phyloP scores from a whole-genome alignment of 2,113 vertebrate species.

The Ameiurus melas region DNA sequence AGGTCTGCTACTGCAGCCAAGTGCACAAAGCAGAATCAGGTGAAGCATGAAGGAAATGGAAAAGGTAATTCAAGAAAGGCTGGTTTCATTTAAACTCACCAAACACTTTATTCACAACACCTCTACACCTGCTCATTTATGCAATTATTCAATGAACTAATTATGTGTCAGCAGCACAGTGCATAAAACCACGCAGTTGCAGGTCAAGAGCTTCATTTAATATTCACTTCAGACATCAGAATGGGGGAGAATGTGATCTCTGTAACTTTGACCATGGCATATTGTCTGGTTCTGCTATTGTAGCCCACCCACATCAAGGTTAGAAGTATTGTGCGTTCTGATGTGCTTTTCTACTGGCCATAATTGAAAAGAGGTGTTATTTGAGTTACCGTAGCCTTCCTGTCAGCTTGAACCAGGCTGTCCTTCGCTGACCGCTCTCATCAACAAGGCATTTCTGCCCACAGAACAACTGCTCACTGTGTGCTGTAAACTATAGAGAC shows the following conservation, averaged over 20 bases:
- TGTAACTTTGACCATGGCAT: neutral
- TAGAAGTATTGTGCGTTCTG: neutral
- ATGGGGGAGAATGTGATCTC: neutral
- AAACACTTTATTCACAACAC: neutral
- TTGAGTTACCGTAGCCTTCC: neutral
- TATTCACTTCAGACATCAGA: neutral
- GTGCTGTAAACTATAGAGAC: neutral
- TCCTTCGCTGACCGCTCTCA: neutral
- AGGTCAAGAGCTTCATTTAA: neutral
- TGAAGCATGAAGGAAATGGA: slow-evolving; percentile 79
- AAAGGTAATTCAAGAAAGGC: slow-evolving; percentile 70
- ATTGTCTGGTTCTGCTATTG: neutral
- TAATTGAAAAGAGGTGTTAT: neutral
- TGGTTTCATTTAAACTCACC: neutral
- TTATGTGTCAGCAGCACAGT: neutral
- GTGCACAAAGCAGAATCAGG: slow-evolving; percentile 81
- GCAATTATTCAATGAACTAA: neutral
- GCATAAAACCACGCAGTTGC: neutral
- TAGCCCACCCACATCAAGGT: neutral
- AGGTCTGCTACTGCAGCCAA: slow-evolving; percentile 76
- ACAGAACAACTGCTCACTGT: neutral
- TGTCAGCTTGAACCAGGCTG: neutral
- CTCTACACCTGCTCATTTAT: neutral
- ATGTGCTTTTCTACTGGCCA: neutral
- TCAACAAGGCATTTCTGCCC: neutral